Evolutionary conservation across 2,113 vertebrate genomes (phyloP).

Genomic region (Isurus oxyrinchus): DNA sequence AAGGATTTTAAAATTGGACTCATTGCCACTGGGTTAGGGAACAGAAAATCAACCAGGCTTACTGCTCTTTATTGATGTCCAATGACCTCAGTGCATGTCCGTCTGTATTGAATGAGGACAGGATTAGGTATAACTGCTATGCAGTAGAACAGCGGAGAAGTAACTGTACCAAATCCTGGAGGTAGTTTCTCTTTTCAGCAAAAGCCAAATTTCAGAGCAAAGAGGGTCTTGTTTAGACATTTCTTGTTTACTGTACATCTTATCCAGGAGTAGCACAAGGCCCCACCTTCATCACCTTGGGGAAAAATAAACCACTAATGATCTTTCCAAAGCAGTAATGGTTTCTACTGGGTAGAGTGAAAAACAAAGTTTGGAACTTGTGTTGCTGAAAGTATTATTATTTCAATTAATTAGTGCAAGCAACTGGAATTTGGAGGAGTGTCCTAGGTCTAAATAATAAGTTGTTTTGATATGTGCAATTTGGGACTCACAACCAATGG

Average conservation of each 20-base stretch:
- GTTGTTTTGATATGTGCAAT: constrained; percentile 21
- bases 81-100: not conserved
- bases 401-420: constrained; percentile 21
- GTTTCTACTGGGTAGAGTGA: not conserved
- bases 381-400: not conserved
- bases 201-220: not conserved
- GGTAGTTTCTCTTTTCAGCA: not conserved
- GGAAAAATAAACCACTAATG: not conserved
- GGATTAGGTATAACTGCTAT: not conserved
- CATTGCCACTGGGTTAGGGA: not conserved
- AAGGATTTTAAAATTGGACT: not conserved
- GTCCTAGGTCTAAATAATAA: not conserved
- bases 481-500: not conserved
- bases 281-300: not conserved
- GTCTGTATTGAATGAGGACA: not conserved
- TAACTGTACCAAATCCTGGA: not conserved
- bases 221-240: not conserved
- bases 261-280: not conserved
- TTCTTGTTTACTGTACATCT: not conserved
- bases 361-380: not conserved
- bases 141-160: not conserved
- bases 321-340: not conserved
- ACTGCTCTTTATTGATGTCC: not conserved
- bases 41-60: not conserved
- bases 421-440: not conserved